phyloP scores from a whole-genome alignment of 2,888 invertebrate genomes.

The Polydrusus pterygomalis region DNA sequence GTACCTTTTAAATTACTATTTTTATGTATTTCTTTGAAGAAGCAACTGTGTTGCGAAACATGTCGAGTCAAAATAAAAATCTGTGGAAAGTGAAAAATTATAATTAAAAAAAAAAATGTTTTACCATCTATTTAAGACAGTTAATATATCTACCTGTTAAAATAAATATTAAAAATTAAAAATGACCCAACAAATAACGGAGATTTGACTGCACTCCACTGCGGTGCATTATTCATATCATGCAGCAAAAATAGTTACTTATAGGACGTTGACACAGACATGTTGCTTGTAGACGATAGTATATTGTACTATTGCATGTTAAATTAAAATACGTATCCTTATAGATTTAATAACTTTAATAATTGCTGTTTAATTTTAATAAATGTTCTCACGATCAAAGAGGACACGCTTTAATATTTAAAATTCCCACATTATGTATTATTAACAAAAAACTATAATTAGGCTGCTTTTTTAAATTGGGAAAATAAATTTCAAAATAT shows the following conservation, averaged over 20 bases:
- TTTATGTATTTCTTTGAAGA: too few species aligned
- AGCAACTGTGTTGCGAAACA: too few species aligned
- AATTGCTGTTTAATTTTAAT: not conserved
- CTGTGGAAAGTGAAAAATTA: too few species aligned
- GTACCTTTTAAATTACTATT: too few species aligned
- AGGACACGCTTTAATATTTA: not conserved
- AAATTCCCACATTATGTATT: too few species aligned
- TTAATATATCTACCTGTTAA: slow-evolving; percentile 20
- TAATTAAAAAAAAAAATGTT: too few species aligned
- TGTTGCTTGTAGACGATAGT: slow-evolving; percentile 19
- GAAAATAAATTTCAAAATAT: too few species aligned
- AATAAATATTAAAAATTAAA: slow-evolving; percentile 26
- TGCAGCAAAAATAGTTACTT: slow-evolving; percentile 36
- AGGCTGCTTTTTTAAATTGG: too few species aligned
- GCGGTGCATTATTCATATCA: slow-evolving; percentile 26
- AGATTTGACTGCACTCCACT: slow-evolving; percentile 16
- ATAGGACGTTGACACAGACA: slow-evolving; percentile 45
- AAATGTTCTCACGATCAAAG: not conserved
- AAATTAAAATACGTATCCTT: not conserved
- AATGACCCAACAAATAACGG: slow-evolving; percentile 37
- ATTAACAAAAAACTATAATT: too few species aligned
- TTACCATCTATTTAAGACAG: too few species aligned
- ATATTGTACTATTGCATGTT: slow-evolving; percentile 26
- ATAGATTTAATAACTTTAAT: not conserved
- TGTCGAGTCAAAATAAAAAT: too few species aligned